phyloP scores from a whole-genome alignment of 2,888 invertebrate species.

The Volucella inflata region DNA sequence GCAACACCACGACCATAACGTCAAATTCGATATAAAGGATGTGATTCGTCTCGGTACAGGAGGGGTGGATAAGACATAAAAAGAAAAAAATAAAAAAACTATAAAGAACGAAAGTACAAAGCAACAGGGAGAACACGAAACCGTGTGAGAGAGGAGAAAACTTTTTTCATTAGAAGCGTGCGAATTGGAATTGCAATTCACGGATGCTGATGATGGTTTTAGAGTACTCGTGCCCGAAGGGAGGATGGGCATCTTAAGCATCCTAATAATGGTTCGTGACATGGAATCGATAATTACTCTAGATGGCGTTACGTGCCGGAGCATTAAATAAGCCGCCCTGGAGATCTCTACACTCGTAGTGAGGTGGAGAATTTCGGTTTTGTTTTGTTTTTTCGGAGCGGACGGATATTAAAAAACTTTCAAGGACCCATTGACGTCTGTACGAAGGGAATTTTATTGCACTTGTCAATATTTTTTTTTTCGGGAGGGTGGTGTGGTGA shows the following conservation, averaged over 20 bases:
- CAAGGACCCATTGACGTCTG: slow-evolving; percentile 70
- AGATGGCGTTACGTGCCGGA: slow-evolving; percentile 70
- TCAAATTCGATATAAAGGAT: no score
- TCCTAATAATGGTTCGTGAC: slow-evolving; percentile 72
- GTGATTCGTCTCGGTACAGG: no score
- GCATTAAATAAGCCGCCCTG: not conserved
- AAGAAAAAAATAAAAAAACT: not conserved
- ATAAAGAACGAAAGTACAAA: slow-evolving; percentile 31
- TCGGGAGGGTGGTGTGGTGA: slow-evolving; percentile 27
- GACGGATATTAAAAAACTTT: slow-evolving; percentile 73
- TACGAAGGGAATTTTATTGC: slow-evolving; percentile 62
- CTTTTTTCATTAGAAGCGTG: slow-evolving; percentile 72
- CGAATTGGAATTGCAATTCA: slow-evolving; percentile 69
- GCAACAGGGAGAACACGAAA: not conserved
- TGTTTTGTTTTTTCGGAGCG: slow-evolving; percentile 35
- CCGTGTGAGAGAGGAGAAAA: slow-evolving; percentile 57
- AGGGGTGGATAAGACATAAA: no score
- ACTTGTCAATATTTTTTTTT: slow-evolving; percentile 37
- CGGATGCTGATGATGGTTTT: slow-evolving; percentile 27
- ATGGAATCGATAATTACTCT: slow-evolving; percentile 71
- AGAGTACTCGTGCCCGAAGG: not conserved
- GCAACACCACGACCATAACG: no score
- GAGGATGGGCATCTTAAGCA: slow-evolving; percentile 42
- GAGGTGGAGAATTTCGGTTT: not conserved
- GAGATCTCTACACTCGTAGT: not conserved